These are phyloP conservation scores for Nibea coibor DNA, from an alignment of 2,113 vertebrate species.

Conservation along the genomic window DNA sequence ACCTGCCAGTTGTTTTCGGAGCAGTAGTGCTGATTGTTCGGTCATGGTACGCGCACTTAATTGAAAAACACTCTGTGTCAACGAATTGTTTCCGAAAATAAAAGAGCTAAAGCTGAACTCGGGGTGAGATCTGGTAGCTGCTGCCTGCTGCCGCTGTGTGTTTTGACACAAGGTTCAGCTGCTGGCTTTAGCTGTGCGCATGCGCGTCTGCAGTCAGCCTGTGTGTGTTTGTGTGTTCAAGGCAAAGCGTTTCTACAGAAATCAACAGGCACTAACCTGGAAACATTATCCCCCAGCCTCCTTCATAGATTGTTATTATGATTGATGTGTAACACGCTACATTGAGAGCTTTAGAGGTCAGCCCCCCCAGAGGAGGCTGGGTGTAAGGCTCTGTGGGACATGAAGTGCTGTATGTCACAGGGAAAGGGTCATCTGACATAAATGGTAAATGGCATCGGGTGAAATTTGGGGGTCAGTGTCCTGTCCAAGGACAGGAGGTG, in stretches of 20 bases:
- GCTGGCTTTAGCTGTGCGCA: slow-evolving; percentile 67
- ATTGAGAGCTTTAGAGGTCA: background rate
- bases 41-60: slow-evolving; percentile 80
- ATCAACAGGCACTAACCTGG: slow-evolving; percentile 2
- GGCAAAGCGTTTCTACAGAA: background rate
- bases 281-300: background rate
- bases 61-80: slow-evolving; percentile 53
- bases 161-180: slow-evolving; percentile 77
- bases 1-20: slow-evolving; percentile 87
- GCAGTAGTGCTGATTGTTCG: slow-evolving; percentile 85
- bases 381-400: background rate
- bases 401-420: background rate
- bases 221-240: background rate
- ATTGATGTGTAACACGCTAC: background rate
- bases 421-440: background rate
- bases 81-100: slow-evolving; percentile 56
- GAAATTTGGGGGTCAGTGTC: background rate
- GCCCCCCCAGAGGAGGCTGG: background rate
- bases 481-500: background rate
- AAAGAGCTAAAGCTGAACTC: slow-evolving; percentile 44
- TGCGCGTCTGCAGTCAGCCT: slow-evolving; percentile 50
- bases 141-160: slow-evolving; percentile 63
- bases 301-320: background rate
- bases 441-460: background rate
- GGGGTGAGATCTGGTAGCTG: slow-evolving; percentile 14